Evolutionary conservation across 2,113 vertebrate genomes (phyloP).

Genomic region (Saccopteryx bilineata): DNA sequence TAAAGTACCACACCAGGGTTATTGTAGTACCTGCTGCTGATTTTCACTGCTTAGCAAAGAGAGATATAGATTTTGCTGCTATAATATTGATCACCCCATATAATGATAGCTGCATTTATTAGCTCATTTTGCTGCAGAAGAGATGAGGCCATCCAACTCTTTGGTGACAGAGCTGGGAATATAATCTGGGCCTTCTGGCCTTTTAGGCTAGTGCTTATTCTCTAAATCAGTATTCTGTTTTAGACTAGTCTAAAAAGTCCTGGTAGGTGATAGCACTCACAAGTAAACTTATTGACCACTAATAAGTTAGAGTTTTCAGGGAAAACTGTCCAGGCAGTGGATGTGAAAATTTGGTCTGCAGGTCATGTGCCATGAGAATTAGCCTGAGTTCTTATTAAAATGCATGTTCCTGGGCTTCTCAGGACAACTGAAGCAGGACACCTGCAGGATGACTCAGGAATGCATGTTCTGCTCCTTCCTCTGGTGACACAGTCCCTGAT

Average conservation of each 20-base stretch:
- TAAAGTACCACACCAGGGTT: background rate
- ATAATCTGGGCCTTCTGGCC: background rate
- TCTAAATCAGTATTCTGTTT: slow-evolving; percentile 4
- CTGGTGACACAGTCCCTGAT: background rate
- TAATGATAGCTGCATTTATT: background rate
- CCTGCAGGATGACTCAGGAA: background rate
- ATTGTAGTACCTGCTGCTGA: background rate
- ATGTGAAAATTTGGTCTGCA: background rate
- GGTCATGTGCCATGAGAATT: background rate
- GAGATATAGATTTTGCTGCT: slow-evolving; percentile 1
- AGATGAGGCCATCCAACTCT: background rate
- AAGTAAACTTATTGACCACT: background rate
- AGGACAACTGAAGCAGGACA: background rate
- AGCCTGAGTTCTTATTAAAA: background rate
- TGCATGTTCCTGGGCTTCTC: background rate
- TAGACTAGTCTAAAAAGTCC: background rate
- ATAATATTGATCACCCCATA: background rate
- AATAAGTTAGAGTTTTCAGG: background rate
- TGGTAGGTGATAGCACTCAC: background rate
- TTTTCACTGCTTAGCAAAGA: slow-evolving; percentile 34
- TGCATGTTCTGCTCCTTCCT: background rate
- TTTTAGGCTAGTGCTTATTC: background rate
- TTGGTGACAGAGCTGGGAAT: background rate
- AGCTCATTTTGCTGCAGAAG: background rate
- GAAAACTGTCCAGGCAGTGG: background rate